Evolutionary conservation across 2,797 vertebrate genomes (phyloP), one percentile per base, ranked within the genome.

Genomic region (Catostomus latipinnis): DNA sequence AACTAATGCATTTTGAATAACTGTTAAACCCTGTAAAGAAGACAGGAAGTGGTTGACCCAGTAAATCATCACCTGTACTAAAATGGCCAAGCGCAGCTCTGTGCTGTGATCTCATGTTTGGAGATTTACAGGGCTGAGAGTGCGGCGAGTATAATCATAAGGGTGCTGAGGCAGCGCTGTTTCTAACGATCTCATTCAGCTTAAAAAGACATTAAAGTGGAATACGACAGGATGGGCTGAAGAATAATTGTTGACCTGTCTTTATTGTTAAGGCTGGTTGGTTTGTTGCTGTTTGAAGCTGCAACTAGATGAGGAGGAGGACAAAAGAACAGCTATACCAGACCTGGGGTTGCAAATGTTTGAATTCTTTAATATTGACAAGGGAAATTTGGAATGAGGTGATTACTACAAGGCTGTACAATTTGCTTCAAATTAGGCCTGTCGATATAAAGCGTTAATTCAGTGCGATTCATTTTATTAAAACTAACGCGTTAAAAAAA

Each of bases 91-190:
- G 82, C 86, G 83, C 77, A 79, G 82, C 76, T 73, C 81, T 80
- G 83, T 82, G 71, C 85, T 34, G 34, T 34, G 34, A 78, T 85
- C 71, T 81, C 34, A 48, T 46, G 13, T 65, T 34, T 34, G 52
- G 71, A 91, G 88, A 89, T 91, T 85, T 89, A 88, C 71, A 63
- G 68, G 46, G 63, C 54, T 71, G 58, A 66, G 12, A 78, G 74
- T 71, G 83, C 45, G 80, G 70, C 80, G 81, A 80, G 86, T 88
- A 88, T 88, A 89, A 89, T 90, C 82, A 83, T 61, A 81, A 82
- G 80, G 86, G 74, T 87, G 87, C 92, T 91, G 88, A 91, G 83
- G 85, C 86, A 92, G 91, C 90, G 84, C n/a, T 65, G 16, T 72
- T 86, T 54, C 74, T 88, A 86, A 90, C 82, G 83, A 90, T 87